These are phyloP conservation scores for Typhlichthys subterraneus DNA, from an alignment of 2,797 vertebrate genomes.

Conservation along the genomic window DNA sequence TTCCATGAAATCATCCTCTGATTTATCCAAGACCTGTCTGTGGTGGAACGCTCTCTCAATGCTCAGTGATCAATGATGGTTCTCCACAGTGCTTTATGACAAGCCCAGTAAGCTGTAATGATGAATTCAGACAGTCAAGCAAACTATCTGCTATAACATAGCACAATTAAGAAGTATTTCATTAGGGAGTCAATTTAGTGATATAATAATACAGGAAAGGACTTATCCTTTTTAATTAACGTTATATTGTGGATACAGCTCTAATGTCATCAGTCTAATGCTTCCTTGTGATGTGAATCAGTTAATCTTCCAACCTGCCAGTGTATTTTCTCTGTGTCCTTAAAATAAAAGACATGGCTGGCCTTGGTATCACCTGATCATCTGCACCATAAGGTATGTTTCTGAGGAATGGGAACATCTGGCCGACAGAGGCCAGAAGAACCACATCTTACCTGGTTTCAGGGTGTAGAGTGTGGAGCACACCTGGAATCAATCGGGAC, in stretches of 20 bases:
- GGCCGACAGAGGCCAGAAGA: conserved; percentile 31
- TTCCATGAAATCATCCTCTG: too few species aligned
- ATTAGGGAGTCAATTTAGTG: neutral
- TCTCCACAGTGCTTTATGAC: too few species aligned
- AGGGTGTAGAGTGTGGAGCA: conserved; percentile 14
- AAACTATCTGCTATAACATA: too few species aligned
- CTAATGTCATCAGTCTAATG: neutral
- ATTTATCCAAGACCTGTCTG: too few species aligned
- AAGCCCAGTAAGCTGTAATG: too few species aligned
- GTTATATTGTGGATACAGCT: too few species aligned
- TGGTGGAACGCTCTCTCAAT: too few species aligned
- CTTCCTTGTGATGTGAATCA: conserved; percentile 29
- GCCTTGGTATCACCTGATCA: conserved; percentile 33
- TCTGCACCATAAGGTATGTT: conserved; percentile 28
- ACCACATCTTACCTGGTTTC: conserved; percentile 35
- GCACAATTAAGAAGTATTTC: too few species aligned
- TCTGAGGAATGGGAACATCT: conserved; percentile 42
- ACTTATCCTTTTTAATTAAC: too few species aligned
- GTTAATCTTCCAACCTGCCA: conserved; percentile 20
- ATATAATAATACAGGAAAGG: too few species aligned
- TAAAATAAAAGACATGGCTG: conserved; percentile 15
- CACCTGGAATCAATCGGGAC: conserved; percentile 52
- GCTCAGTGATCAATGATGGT: too few species aligned
- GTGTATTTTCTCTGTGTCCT: conserved; percentile 4
- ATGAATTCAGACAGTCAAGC: too few species aligned